Conservation (phyloP, 2,113 vertebrate species). For the Monarcha castaneiventris region DNA sequence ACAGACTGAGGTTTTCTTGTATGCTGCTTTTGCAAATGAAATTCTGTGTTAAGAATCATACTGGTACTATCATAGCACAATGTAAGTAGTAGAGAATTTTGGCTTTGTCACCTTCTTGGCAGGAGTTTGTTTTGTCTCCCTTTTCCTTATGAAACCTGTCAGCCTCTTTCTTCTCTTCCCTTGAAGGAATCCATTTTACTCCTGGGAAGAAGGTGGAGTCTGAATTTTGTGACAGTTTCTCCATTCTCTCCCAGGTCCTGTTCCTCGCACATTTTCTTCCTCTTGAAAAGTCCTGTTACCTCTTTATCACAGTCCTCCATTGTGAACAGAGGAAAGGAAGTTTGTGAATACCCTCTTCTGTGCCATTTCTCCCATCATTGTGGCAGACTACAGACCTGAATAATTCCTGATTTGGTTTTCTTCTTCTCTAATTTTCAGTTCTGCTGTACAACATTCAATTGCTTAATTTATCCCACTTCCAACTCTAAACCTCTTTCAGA, state of each 20-base stretch:
- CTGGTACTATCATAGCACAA: neutral
- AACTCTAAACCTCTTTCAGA: neutral
- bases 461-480: neutral
- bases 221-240: conserved; percentile 10
- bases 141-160: neutral
- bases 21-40: neutral
- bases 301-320: neutral
- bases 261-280: neutral
- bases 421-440: neutral
- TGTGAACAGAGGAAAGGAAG: neutral
- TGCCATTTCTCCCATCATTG: neutral
- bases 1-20: neutral
- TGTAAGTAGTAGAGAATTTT: neutral
- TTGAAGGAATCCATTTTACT: neutral
- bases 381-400: neutral
- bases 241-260: neutral
- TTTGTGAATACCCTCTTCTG: neutral
- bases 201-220: neutral
- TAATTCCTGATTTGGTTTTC: neutral
- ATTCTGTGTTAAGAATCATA: neutral
- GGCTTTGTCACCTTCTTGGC: neutral
- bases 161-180: neutral
- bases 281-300: neutral
- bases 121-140: neutral
- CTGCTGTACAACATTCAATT: neutral